Evolutionary conservation across 2,888 invertebrate genomes (phyloP).

Genomic region (Scelioninae gen. 2): DNA sequence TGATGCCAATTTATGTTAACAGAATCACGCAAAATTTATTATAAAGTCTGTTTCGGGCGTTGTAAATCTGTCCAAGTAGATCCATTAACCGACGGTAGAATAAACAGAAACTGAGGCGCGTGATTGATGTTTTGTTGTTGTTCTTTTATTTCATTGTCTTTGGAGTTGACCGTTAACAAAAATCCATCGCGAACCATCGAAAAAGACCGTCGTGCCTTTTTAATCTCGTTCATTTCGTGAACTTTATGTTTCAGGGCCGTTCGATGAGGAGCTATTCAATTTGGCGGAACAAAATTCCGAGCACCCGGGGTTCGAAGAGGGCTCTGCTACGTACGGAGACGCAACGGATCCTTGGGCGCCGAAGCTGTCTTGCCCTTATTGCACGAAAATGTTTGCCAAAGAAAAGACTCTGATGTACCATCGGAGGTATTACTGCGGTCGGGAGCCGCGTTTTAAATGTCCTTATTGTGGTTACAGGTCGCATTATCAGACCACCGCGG

Average conservation of each 20-base stretch:
- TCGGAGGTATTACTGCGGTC: conserved; percentile 68
- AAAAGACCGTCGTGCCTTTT: no score
- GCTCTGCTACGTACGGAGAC: not conserved
- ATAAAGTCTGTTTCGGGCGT: no score
- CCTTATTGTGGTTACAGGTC: conserved; percentile 65
- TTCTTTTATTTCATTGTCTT: not conserved
- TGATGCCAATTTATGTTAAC: conserved; percentile 54
- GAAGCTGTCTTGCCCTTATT: conserved; percentile 10
- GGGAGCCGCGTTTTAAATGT: conserved; percentile 66
- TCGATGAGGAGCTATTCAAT: not conserved
- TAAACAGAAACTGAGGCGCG: no score
- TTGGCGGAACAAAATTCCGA: not conserved
- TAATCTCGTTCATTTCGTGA: conserved; percentile 1
- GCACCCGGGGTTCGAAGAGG: not conserved
- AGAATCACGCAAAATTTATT: conserved; percentile 24
- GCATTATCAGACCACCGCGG: conserved; percentile 39
- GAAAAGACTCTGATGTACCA: conserved; percentile 73
- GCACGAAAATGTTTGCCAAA: conserved; percentile 26
- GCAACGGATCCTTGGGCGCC: not conserved
- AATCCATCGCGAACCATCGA: not conserved
- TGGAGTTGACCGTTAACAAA: not conserved
- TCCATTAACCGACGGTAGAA: no score
- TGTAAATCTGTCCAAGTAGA: no score
- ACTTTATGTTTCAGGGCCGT: conserved; percentile 34
- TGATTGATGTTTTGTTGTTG: no score